Evolutionary conservation across 1,140 invertebrate genomes (phyloP), one percentile per base, ranked within the genome.

Genomic region (Camponotus pennsylvanicus): DNA sequence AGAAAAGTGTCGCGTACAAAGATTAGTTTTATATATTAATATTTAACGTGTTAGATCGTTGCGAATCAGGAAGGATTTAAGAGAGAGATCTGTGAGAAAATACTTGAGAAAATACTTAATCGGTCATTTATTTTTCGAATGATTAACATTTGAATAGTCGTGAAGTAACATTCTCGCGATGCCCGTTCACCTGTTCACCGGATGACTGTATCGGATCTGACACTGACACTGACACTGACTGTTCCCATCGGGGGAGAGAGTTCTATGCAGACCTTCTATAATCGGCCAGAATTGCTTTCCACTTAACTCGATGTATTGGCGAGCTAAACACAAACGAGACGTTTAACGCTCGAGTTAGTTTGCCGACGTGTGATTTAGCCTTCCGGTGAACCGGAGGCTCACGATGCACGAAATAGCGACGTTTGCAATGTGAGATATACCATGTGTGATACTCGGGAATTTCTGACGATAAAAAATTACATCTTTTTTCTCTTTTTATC

Each of bases 221-320:
- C 79, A 75, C 79, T 83, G 78, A 80, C 78, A 80, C 79, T 83
- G 79, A 83, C 79, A 75, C 79, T 83, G 79, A 83, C 79, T 75
- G 79, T 57, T 83, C 69, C 79, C 79, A 59, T 75, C 79, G 69
- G 55, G 27, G 32, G 55, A 45, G 40, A 69, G 73, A 83, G 52
- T 40, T 49, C 79, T 83, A 18, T n/a, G 79, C 69, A 83, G 79
- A 32, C 69, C 69, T 83, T 61, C 55, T 82, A 61, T 45, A 83
- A 70, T 59, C 79, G 69, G 57, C 32, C 73, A 83, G 79, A 83
- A 83, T 75, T 83, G 69, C 79, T 75, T 83, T 49, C 79, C 79
- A 83, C 79, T 83, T 83, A 83, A 8, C 69, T 37, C n/a, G 32
- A 8, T 61, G 57, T 75, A 83, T 75, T 21, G 69, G 69, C 69